A percentile compares a stretch with the other conserved stretches of the same genome.
phyloP scores from a whole-genome alignment of 2,797 vertebrate genomes.

The Anisognathus igniventris region DNA sequence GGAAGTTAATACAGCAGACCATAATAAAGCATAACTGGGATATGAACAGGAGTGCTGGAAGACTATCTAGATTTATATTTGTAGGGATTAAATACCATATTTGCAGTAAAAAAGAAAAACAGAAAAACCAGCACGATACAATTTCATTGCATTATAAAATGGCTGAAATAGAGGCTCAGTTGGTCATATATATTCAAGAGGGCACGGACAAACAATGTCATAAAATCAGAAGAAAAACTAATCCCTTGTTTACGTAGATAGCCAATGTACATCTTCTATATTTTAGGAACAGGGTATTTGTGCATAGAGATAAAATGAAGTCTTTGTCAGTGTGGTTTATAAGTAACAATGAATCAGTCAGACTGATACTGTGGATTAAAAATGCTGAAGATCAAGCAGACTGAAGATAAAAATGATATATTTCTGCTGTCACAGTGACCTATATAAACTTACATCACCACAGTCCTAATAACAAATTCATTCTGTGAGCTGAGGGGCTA shows the following conservation, averaged over 20 bases:
- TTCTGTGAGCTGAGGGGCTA: background rate
- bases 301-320: background rate
- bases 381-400: slow-evolving; percentile 1
- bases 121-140: background rate
- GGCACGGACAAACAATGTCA: background rate
- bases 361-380: background rate
- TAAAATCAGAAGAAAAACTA: background rate
- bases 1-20: background rate
- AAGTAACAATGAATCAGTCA: slow-evolving; percentile 13
- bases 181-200: background rate
- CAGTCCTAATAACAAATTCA: background rate
- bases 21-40: background rate
- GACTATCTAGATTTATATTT: background rate
- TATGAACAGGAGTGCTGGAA: background rate
- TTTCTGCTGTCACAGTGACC: slow-evolving; percentile 45
- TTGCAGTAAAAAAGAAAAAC: background rate
- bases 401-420: slow-evolving; percentile 14
- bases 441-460: slow-evolving; percentile 9
- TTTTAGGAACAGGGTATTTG: background rate
- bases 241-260: background rate
- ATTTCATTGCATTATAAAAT: background rate
- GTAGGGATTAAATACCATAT: background rate
- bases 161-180: background rate
- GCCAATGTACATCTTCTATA: background rate
- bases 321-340: background rate